Percentiles rank a stretch among this genome's conserved stretches.
Conservation (phyloP, 2,797 vertebrate genomes). For the Syngnathus acus region DNA sequence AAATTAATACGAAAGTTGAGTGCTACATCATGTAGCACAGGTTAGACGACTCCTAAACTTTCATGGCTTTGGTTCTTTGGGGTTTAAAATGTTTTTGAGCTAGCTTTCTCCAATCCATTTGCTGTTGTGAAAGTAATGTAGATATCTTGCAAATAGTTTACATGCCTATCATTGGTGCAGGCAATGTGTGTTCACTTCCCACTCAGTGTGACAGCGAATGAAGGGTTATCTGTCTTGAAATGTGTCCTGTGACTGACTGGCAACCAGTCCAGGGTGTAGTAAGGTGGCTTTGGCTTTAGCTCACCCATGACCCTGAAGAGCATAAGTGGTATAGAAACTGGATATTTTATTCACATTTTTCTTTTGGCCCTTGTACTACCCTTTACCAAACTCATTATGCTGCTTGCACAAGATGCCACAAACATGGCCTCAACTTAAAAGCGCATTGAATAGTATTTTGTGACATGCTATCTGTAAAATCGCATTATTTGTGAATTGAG, state of each 20-base stretch:
- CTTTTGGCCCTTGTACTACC: too few species aligned
- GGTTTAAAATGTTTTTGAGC: not conserved
- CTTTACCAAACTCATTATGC: not conserved
- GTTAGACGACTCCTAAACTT: too few species aligned
- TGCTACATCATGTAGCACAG: too few species aligned
- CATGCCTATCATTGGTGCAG: not conserved
- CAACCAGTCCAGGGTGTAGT: not conserved
- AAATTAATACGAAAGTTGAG: too few species aligned
- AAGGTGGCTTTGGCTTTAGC: not conserved
- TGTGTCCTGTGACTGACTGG: not conserved
- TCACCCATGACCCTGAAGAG: not conserved
- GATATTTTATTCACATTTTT: too few species aligned
- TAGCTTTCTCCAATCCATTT: not conserved
- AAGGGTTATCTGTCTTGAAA: not conserved
- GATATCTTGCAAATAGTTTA: not conserved
- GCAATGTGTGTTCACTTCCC: not conserved
- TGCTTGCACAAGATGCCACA: not conserved
- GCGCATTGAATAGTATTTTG: not conserved
- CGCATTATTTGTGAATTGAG: too few species aligned
- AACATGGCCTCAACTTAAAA: not conserved
- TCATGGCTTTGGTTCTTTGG: too few species aligned
- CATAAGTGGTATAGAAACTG: not conserved
- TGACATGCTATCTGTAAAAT: not conserved
- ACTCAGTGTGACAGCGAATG: not conserved
- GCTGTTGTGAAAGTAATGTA: not conserved